phyloP scores from a whole-genome alignment of 1,140 invertebrate species.

The Ridgeia piscesae region DNA sequence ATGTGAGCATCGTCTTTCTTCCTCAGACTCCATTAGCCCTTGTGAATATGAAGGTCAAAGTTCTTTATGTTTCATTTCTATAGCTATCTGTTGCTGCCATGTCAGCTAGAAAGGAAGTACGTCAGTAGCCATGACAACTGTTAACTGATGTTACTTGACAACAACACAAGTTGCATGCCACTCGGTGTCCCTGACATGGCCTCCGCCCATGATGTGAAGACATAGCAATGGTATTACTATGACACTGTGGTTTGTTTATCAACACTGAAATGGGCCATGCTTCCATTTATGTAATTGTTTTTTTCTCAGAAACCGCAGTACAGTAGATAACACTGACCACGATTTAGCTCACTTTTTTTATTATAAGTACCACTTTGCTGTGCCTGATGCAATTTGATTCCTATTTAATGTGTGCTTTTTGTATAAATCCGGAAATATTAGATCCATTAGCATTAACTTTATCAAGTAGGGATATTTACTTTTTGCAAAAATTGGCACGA shows the following conservation, averaged over 20 bases:
- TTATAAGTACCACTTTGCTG: neutral
- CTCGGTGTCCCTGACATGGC: neutral
- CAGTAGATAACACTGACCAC: neutral
- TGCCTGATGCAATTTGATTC: neutral
- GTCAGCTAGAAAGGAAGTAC: neutral
- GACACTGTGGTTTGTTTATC: neutral
- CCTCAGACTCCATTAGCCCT: too few relatives aligned
- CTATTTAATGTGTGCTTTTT: neutral
- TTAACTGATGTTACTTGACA: slow-evolving; percentile 1
- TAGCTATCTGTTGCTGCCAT: neutral
- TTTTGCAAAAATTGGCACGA: neutral
- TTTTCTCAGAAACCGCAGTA: neutral
- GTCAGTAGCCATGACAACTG: neutral
- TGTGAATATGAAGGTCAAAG: neutral
- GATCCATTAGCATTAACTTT: neutral
- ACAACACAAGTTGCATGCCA: neutral
- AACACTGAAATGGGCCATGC: neutral
- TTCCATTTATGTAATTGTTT: neutral
- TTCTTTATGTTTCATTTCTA: neutral
- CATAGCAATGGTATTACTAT: neutral
- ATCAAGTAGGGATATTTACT: neutral
- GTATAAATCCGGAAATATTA: neutral
- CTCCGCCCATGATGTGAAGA: neutral
- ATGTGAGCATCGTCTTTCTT: too few relatives aligned
- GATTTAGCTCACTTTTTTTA: neutral